A percentile compares a stretch with the other conserved stretches of the same genome.
Evolutionary conservation across 2,888 invertebrate genomes (phyloP).

Genomic region (Phlogophora meticulosa): DNA sequence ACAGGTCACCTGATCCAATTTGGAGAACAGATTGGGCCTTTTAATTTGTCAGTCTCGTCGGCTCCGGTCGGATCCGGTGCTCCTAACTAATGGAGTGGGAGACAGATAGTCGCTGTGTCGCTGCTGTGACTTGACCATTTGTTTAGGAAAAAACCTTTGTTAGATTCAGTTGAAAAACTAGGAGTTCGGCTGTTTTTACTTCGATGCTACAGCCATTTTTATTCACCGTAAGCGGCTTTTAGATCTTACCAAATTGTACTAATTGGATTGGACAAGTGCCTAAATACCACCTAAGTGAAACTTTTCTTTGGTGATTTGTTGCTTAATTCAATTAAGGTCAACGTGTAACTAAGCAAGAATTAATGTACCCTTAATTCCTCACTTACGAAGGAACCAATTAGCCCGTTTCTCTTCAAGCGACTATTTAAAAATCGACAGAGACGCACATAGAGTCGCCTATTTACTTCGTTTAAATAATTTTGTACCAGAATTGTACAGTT

Average conservation of each 20-base stretch:
- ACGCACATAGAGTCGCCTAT: not conserved
- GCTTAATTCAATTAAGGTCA: slow-evolving; percentile 5
- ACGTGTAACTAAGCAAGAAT: slow-evolving; percentile 31
- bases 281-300: not conserved
- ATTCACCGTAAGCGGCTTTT: not conserved
- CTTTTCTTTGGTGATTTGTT: not conserved
- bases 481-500: no score
- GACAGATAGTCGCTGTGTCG: slow-evolving; percentile 59
- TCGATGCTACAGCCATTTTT: slow-evolving; percentile 17
- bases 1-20: slow-evolving; percentile 58
- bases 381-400: slow-evolving; percentile 27
- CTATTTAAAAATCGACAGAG: slow-evolving; percentile 2
- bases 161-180: slow-evolving; percentile 39
- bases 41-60: slow-evolving; percentile 69
- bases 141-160: slow-evolving; percentile 50
- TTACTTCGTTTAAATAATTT: slow-evolving; percentile 7
- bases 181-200: slow-evolving; percentile 29
- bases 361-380: slow-evolving; percentile 24
- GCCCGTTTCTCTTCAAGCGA: not conserved
- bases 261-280: no score
- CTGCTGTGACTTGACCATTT: slow-evolving; percentile 52
- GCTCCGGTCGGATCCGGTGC: slow-evolving; percentile 17
- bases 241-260: slow-evolving; percentile 10
- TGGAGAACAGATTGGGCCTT: slow-evolving; percentile 65
- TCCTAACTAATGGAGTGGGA: slow-evolving; percentile 67